Evolutionary conservation across 2,888 invertebrate genomes (phyloP).

Genomic region (Lutraria lutraria): DNA sequence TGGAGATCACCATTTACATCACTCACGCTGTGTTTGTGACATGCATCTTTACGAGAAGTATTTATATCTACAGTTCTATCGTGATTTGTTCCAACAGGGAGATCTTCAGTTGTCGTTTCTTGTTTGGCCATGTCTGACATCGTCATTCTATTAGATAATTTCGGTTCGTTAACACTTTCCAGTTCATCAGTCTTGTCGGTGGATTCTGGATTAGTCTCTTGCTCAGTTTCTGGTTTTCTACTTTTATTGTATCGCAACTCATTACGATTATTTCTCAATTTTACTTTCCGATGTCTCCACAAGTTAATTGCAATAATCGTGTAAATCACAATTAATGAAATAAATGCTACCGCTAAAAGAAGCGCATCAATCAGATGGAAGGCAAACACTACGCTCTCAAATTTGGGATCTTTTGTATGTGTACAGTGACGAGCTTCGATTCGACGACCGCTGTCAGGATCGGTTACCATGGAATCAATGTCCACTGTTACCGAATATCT

Average conservation of each 20-base stretch:
- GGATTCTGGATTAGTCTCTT: not conserved
- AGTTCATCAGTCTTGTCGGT: not conserved
- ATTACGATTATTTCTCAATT: not conserved
- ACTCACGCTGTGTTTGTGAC: no score
- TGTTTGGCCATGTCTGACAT: not conserved
- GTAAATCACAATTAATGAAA: not conserved
- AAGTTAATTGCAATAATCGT: not conserved
- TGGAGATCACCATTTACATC: not conserved
- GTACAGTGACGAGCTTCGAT: constrained; percentile 34
- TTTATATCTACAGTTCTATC: not conserved
- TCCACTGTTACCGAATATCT: constrained; percentile 35
- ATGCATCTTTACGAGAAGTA: no score
- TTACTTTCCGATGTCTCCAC: not conserved
- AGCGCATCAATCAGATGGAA: constrained; percentile 32
- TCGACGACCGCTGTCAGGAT: not conserved
- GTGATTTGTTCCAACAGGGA: not conserved
- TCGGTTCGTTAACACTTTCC: no score
- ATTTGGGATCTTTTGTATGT: not conserved
- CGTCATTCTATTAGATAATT: no score
- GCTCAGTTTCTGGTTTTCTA: not conserved
- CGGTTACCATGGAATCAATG: constrained; percentile 16
- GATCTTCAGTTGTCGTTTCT: no score
- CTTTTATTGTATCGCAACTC: not conserved
- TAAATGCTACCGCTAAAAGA: not conserved
- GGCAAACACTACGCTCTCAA: not conserved